phyloP scores from a whole-genome alignment of 2,113 vertebrate genomes.

The Rhinogobius similis region DNA sequence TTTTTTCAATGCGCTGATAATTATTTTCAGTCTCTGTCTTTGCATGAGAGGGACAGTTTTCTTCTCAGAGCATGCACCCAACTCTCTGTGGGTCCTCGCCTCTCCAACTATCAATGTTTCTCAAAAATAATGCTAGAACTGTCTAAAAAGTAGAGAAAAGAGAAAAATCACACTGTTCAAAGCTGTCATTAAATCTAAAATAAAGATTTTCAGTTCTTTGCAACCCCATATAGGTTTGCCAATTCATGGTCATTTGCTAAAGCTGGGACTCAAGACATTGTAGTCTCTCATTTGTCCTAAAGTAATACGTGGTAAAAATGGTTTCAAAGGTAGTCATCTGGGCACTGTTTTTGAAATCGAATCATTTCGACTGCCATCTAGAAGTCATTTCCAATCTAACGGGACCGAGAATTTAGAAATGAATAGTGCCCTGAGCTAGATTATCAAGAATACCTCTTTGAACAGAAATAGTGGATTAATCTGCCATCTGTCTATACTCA shows the following conservation, averaged over 20 bases:
- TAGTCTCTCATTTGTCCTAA: too few relatives aligned
- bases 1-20: conserved; percentile 1
- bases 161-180: conserved; percentile 44
- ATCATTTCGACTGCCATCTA: too few relatives aligned
- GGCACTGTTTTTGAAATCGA: too few relatives aligned
- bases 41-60: conserved; percentile 29
- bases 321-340: too few relatives aligned
- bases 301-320: too few relatives aligned
- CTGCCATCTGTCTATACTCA: too few relatives aligned
- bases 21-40: conserved; percentile 20
- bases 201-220: neutral
- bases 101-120: conserved; percentile 7
- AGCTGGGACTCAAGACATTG: neutral
- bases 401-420: too few relatives aligned
- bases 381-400: too few relatives aligned
- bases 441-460: too few relatives aligned
- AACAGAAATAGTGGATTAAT: too few relatives aligned
- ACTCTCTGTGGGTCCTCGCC: conserved; percentile 22
- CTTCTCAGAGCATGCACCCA: conserved; percentile 16
- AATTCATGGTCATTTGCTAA: neutral
- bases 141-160: neutral
- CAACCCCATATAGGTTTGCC: neutral
- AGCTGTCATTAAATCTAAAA: conserved; percentile 27
- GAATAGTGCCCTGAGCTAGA: too few relatives aligned
- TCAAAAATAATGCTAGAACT: conserved; percentile 21